Base-by-base conservation (phyloP, 2,113 vertebrate species). In the Piaya cayana region DNA sequence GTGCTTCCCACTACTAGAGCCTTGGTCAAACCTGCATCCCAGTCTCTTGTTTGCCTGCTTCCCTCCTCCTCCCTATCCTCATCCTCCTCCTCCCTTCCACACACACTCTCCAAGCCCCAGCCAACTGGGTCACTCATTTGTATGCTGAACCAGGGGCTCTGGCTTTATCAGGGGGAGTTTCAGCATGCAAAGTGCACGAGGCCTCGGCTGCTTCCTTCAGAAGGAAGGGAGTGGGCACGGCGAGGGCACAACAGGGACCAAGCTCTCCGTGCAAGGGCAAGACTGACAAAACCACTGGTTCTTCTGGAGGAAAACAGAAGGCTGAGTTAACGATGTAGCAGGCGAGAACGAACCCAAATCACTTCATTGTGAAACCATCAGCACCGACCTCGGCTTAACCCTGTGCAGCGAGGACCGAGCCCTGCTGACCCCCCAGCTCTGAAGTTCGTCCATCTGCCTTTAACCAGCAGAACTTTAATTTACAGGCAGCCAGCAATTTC, bases 91-190 rank as follows among this genome's bases (percentile, higher is more conserved):
- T 80, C 39, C 47, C 43, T 65, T 12, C 29, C 37, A 36, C 2
- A 5, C 29, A n/a, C 36, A 2, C 6, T 72, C 15, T 22, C 55
- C 60, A 64, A 47, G 74, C 12, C 56, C 68, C 58, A 75, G 12
- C 68, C 76, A 17, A 15, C 53, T 32, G 64, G 60, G 43, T 15
- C 63, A 7, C 76, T 59, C 79, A n/a, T 63, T 17, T 47, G 47
- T 42, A 43, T 9, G 55, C 67, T 47, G 15, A 72, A 8, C 50
- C 23, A 5, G 1, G 2, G 2, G 1, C 3, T 3, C 43, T 70
- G 59, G 19, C 80, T 56, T 22, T 12, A 59, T 27, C 58, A 11
- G 13, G 45, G 8, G 29, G 18, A 37, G 18, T 39, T 74, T 21
- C 49, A 59, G 63, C 82, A 39, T 0, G 42, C 27, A 29, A 42